Base-by-base conservation (phyloP, 2,113 vertebrate genomes). In the Chiloscyllium plagiosum region DNA sequence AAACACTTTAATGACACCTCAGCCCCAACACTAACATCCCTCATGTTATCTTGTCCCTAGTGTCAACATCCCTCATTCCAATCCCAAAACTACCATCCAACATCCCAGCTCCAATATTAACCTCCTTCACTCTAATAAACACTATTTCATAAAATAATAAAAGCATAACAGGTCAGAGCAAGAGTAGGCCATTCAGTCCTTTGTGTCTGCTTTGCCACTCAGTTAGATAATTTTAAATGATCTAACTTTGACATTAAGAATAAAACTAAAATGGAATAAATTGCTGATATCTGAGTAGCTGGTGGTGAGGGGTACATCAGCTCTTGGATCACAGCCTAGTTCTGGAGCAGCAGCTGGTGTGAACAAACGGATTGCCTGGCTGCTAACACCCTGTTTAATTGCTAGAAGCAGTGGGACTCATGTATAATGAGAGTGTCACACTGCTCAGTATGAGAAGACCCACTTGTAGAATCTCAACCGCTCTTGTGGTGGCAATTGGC, bases 331-430 rank as follows among this genome's bases (percentile, higher is more conserved):
- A 22, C 7, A 66, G 89, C 61, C 61, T 66, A 61, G 33, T 93
- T 10, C 1, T n/a, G 56, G n/a, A 37, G 61, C n/a, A 68, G 61
- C 89, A 93, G 89, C 61, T 93, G 89, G 89, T 66, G 89, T 93
- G 65, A 93, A 68, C 89, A 93, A 37, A 93, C 65, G 37, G 61
- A 42, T 66, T 68, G 52, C 19, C 29, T 93, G 61, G 2, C 26
- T 93, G 61, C 61, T 68, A 66, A 66, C 89, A 37, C 89, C 89
- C 89, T 93, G 89, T 93, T 93, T 66, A 93, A 61, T n/a, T 93
- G 65, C n/a, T 93, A 17, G 56, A 93, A 93, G n/a, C 89, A 66
- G 61, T 93, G 89, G 89, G 89, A 93, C n/a, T 93, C 17, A 93
- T 66, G n/a, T n/a, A 42, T 93, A 93, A 93, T 68, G 61, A 66